Base-by-base conservation (phyloP, 2,797 vertebrate species). In the Anguilla anguilla region DNA sequence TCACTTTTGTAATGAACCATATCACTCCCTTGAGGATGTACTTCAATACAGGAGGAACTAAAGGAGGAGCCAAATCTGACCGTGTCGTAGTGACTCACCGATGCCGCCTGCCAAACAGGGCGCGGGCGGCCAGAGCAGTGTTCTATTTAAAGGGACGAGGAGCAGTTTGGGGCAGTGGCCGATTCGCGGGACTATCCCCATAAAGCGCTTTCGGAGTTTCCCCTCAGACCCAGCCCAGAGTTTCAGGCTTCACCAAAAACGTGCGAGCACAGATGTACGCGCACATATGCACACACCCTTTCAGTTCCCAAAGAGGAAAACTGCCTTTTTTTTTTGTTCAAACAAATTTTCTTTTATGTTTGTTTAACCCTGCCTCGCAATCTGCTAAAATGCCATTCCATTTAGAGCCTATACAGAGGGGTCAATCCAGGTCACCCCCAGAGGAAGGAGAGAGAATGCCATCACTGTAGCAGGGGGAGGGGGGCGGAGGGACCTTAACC, bases 161-260 rank as follows among this genome's bases (percentile, higher is more conserved):
- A 85, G 86, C 69, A 59, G 72, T 74, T 83, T n/a, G n/a, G 86
- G 74, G 49, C 51, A 31, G 55, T 11, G 17, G 0, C 31, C 91
- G 92, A 93, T 5, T 92, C 90, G 90, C 85, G 7, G 79, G 86
- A 69, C 81, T 90, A 69, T 90, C 91, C 87, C 84, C 88, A 86
- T 85, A 10, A 35, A 72, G 15, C 74, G 25, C n/a, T 57, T 13
- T 35, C 2, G 13, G 69, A 28, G 11, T 74, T 74, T 74, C 28
- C 7, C 61, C 61, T 22, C 5, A 67, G 61, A n/a, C 61, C 22
- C 61, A 67, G 25, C 61, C 61, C 3, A 67, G 3, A 22, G 35
- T 35, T 35, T 35, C 1, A 61, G 11, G 22, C 67, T 69, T 22
- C 67, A 28, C 6, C 6, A 13, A 85, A 84, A 59, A 17, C 67